A percentile compares a stretch with the other conserved stretches of the same genome.
Evolutionary conservation across 2,797 vertebrate species (phyloP).

Genomic region (Lophotriccus pileatus): DNA sequence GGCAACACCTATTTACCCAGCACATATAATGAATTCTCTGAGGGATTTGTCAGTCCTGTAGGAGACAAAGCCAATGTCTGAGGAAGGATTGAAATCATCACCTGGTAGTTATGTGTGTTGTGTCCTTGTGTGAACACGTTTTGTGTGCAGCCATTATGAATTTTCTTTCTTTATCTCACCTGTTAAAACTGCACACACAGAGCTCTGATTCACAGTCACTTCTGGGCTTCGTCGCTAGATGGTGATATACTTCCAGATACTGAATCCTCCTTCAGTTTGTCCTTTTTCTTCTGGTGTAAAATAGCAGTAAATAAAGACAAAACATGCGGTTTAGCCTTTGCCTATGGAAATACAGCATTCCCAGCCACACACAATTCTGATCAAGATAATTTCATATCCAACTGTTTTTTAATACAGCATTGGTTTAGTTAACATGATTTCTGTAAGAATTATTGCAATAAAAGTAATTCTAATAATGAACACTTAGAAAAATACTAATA

Average conservation of each 20-base stretch:
- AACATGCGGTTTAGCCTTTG: not conserved
- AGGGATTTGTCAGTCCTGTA: not conserved
- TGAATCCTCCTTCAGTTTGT: not conserved
- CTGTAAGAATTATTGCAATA: not conserved
- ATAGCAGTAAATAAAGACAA: not conserved
- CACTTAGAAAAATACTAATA: not conserved
- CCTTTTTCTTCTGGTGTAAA: not conserved
- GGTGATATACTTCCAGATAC: constrained; percentile 30
- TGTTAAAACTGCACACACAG: not conserved
- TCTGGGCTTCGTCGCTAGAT: constrained; percentile 28
- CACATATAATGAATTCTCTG: not conserved
- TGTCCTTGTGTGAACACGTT: not conserved
- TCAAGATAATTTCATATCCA: not conserved
- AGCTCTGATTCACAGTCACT: not conserved
- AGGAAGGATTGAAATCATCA: not conserved
- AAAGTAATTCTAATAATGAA: not conserved
- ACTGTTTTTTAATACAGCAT: not conserved
- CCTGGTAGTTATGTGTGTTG: not conserved
- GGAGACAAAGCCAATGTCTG: not conserved
- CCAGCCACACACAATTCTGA: not conserved
- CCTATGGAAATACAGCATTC: not conserved
- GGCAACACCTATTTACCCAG: not conserved
- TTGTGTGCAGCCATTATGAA: not conserved
- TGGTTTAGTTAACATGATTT: not conserved
- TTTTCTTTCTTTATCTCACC: not conserved